Conservation (phyloP, 2,888 invertebrate species). For the Pandemis corylana region DNA sequence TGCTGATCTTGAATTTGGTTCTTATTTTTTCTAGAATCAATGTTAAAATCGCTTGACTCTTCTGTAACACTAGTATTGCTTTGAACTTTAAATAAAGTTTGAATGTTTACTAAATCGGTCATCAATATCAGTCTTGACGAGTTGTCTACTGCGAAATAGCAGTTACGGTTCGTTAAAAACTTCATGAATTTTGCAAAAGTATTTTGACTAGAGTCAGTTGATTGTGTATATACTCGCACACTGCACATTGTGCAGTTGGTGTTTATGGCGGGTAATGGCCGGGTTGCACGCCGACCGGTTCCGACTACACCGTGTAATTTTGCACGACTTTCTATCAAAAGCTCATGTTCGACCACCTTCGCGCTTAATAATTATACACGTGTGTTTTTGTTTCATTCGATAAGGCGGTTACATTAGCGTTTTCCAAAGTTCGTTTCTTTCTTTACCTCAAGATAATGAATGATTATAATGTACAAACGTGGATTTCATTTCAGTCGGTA, state of each 20-base stretch:
- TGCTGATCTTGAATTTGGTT: background rate
- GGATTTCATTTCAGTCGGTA: constrained; percentile 5
- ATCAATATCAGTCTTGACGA: background rate
- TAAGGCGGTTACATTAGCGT: constrained; percentile 13
- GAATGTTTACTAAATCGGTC: background rate
- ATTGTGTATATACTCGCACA: constrained; percentile 31
- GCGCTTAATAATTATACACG: constrained; percentile 32
- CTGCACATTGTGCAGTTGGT: constrained; percentile 27
- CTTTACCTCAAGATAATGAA: constrained; percentile 19
- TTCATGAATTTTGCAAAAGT: constrained; percentile 20
- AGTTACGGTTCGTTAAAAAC: background rate
- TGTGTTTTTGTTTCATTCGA: constrained; percentile 28
- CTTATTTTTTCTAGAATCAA: background rate
- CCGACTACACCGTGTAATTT: constrained; percentile 62
- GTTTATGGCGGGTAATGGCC: constrained; percentile 55
- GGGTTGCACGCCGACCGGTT: constrained; percentile 61
- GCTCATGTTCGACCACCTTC: constrained; percentile 39
- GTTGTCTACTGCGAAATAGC: background rate
- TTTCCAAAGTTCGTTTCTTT: background rate
- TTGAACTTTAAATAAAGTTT: background rate
- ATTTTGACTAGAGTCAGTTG: constrained; percentile 14
- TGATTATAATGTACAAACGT: constrained; percentile 14
- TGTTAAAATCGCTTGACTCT: background rate
- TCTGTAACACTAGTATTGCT: background rate
- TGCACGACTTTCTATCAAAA: constrained; percentile 69